Evolutionary conservation across 2,797 vertebrate species (phyloP).

Genomic region (Acrocephalus scirpaceus): DNA sequence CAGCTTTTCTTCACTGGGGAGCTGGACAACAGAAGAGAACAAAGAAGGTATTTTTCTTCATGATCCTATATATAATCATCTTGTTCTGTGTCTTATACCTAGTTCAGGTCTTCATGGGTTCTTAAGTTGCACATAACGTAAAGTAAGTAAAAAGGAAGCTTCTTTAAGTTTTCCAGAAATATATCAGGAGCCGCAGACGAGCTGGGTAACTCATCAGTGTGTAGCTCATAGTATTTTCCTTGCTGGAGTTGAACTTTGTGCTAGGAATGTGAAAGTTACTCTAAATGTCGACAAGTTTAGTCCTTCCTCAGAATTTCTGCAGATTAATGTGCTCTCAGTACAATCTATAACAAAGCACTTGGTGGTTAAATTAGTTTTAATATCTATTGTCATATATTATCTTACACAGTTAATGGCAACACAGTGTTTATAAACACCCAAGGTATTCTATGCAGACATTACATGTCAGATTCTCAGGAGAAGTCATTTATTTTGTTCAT

Average conservation of each 20-base stretch:
- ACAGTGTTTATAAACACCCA: background rate
- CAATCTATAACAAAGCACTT: background rate
- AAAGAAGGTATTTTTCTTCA: background rate
- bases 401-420: background rate
- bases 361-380: background rate
- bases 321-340: background rate
- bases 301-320: background rate
- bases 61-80: fast-evolving
- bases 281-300: background rate
- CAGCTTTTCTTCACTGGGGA: background rate
- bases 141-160: background rate
- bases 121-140: background rate
- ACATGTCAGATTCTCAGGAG: background rate
- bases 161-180: background rate
- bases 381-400: background rate
- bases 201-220: background rate
- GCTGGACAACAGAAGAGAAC: background rate
- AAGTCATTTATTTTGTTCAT: fast-evolving
- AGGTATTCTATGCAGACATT: background rate
- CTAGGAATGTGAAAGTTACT: background rate
- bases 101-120: background rate
- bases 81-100: background rate
- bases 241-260: background rate
- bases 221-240: background rate
- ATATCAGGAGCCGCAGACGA: background rate